Conservation (phyloP, 2,888 invertebrate genomes). For the Watsonalla binaria region DNA sequence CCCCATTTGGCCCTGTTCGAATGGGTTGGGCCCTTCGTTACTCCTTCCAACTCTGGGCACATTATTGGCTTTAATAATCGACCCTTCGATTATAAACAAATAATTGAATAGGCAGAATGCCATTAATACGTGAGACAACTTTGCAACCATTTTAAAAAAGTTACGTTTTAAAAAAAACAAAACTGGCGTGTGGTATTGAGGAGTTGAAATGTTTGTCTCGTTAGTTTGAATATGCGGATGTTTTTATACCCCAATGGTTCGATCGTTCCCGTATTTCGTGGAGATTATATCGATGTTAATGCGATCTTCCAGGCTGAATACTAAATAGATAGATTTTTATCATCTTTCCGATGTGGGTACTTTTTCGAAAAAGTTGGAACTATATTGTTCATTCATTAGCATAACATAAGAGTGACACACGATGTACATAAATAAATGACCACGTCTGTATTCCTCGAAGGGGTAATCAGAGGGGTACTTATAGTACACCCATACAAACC, state of each 20-base stretch:
- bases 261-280: slow-evolving; percentile 48
- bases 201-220: slow-evolving; percentile 24
- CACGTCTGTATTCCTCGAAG: too few species aligned
- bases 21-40: slow-evolving; percentile 57
- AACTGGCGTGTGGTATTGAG: slow-evolving; percentile 16
- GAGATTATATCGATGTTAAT: slow-evolving; percentile 26
- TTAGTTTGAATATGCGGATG: slow-evolving; percentile 3
- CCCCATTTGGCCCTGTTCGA: slow-evolving; percentile 57
- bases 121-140: slow-evolving; percentile 37
- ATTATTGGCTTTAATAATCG: slow-evolving; percentile 69
- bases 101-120: slow-evolving; percentile 50
- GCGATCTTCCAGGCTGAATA: slow-evolving; percentile 22
- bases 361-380: background rate
- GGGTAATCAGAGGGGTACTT: too few species aligned
- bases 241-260: slow-evolving; percentile 47
- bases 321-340: slow-evolving; percentile 30
- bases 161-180: too few species aligned
- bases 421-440: too few species aligned
- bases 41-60: slow-evolving; percentile 68
- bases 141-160: slow-evolving; percentile 48
- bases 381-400: background rate
- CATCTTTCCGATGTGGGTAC: slow-evolving; percentile 15
- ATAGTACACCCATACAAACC: too few species aligned
- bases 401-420: too few species aligned
- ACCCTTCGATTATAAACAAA: slow-evolving; percentile 42